These are phyloP conservation scores for Rhynchonycteris naso DNA, from an alignment of 2,797 vertebrate genomes.

Conservation along the genomic window DNA sequence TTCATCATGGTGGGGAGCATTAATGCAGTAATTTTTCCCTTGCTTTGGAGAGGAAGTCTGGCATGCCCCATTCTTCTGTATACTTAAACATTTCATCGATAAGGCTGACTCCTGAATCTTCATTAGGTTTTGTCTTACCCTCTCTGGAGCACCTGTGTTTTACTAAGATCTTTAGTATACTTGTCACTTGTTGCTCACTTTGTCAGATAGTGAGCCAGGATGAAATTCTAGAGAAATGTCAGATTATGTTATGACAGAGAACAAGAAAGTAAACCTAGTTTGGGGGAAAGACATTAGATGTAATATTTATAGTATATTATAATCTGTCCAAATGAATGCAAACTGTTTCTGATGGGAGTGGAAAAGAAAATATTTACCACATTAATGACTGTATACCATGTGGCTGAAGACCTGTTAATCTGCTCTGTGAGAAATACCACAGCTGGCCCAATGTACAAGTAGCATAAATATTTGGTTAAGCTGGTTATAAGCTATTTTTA, in stretches of 20 bases:
- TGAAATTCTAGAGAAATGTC: not conserved
- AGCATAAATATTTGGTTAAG: slow-evolving; percentile 14
- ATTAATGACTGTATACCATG: not conserved
- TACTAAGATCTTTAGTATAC: not conserved
- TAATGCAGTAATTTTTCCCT: not conserved
- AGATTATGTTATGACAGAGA: not conserved
- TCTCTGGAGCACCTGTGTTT: not conserved
- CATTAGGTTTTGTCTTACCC: not conserved
- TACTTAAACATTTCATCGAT: not conserved
- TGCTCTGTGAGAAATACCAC: not conserved
- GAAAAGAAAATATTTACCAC: slow-evolving; percentile 10
- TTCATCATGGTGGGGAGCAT: not conserved
- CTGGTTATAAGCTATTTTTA: not conserved
- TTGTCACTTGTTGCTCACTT: not conserved
- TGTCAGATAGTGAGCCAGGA: not conserved
- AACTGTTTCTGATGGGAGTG: slow-evolving; percentile 7
- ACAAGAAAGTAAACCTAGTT: slow-evolving; percentile 6
- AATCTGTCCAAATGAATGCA: not conserved
- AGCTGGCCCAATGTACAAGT: not conserved
- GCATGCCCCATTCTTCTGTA: not conserved
- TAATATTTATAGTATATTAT: not conserved
- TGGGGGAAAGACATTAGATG: not conserved
- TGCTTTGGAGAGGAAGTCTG: not conserved
- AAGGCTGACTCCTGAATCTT: not conserved
- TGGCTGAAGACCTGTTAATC: not conserved